Percentiles rank a stretch among this genome's conserved stretches.
Evolutionary conservation across 2,797 vertebrate genomes (phyloP).

Genomic region (Smutsia gigantea): DNA sequence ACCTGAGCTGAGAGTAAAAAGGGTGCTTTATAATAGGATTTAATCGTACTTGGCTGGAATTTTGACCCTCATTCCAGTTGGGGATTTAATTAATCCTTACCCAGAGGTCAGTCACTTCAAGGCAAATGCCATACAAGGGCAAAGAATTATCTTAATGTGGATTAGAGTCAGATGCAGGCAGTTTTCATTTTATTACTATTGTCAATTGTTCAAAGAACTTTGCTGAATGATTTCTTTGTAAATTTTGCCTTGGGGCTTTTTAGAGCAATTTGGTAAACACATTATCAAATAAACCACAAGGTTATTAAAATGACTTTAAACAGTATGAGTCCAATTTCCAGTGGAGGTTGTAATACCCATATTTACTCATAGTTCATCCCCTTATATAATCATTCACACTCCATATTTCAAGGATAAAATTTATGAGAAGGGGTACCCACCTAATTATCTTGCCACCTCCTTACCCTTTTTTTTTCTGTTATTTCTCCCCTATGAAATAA

Average conservation of each 20-base stretch:
- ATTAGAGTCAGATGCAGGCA: background rate
- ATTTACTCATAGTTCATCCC: slow-evolving; percentile 51
- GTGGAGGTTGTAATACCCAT: slow-evolving; percentile 24
- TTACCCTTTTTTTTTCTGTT: background rate
- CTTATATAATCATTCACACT: slow-evolving; percentile 19
- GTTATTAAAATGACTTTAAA: slow-evolving; percentile 68
- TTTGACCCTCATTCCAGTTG: slow-evolving; percentile 1
- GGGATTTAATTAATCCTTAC: slow-evolving; percentile 67
- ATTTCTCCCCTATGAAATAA: background rate
- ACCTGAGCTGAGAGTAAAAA: slow-evolving; percentile 50
- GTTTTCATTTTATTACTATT: slow-evolving; percentile 51
- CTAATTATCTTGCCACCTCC: background rate
- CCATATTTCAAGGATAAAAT: slow-evolving; percentile 42
- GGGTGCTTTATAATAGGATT: slow-evolving; percentile 28
- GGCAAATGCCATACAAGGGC: slow-evolving; percentile 50
- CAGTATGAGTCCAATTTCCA: slow-evolving; percentile 54
- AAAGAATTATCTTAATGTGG: slow-evolving; percentile 41
- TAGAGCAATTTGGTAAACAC: slow-evolving; percentile 68
- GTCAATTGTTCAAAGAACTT: slow-evolving; percentile 64
- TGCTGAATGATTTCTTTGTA: slow-evolving; percentile 66
- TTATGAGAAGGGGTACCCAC: background rate
- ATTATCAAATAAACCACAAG: slow-evolving; percentile 59
- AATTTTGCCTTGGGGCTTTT: slow-evolving; percentile 40
- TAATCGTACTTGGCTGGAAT: slow-evolving; percentile 54
- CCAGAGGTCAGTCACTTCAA: slow-evolving; percentile 49